A percentile compares a stretch with the other conserved stretches of the same genome.
These are phyloP conservation scores for Malthinus flaveolus DNA, from an alignment of 2,888 invertebrate species.

Conservation along the genomic window DNA sequence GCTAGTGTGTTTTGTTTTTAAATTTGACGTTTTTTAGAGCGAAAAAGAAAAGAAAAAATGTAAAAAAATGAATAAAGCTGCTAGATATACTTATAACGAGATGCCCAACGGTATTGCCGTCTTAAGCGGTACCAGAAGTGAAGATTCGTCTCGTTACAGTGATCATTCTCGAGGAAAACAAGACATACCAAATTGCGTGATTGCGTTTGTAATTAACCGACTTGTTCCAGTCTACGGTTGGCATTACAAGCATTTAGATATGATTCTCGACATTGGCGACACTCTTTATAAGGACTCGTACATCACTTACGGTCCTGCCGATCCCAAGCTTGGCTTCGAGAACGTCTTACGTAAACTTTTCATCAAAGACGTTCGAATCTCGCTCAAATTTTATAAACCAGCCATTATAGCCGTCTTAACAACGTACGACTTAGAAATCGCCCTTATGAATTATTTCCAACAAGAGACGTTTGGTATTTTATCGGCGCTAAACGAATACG, in stretches of 20 bases:
- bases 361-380: conserved; percentile 53
- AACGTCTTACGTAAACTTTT: conserved; percentile 60
- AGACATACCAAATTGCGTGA: conserved; percentile 56
- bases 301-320: conserved; percentile 58
- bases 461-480: conserved; percentile 62
- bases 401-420: conserved; percentile 41
- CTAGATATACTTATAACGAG: conserved; percentile 41
- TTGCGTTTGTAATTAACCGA: conserved; percentile 61
- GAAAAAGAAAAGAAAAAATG: conserved; percentile 42
- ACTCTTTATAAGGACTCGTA: conserved; percentile 65
- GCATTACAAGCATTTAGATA: conserved; percentile 59
- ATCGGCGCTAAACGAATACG: conserved; percentile 57
- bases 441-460: conserved; percentile 61
- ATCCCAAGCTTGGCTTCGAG: conserved; percentile 48
- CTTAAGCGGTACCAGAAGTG: conserved; percentile 53
- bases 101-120: conserved; percentile 51
- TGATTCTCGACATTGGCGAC: conserved; percentile 60
- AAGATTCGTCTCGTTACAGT: conserved; percentile 51
- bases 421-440: conserved; percentile 37
- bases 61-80: conserved; percentile 53
- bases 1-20: background rate
- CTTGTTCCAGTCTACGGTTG: conserved; percentile 60
- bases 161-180: conserved; percentile 55
- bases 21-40: conserved; percentile 32
- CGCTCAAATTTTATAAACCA: conserved; percentile 45